These are phyloP conservation scores for Lepidiolamprologus cunningtoni DNA, from an alignment of 2,113 vertebrate species.

Conservation along the genomic window DNA sequence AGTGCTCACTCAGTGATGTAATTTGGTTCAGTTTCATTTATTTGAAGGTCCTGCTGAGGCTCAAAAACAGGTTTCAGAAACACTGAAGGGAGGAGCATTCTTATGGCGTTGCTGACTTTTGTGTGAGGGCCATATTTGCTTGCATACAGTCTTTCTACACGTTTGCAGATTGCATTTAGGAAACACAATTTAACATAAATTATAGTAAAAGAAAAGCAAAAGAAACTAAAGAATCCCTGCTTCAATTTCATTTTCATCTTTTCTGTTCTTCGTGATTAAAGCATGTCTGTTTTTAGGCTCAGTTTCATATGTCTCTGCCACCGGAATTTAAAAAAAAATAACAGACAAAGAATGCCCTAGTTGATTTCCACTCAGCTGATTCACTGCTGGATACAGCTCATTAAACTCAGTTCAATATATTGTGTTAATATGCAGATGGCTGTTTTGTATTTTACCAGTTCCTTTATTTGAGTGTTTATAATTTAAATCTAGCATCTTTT, in stretches of 20 bases:
- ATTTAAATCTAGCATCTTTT: background rate
- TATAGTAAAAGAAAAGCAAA: background rate
- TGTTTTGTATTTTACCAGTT: background rate
- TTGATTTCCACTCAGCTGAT: background rate
- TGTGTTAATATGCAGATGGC: background rate
- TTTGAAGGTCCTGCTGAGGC: background rate
- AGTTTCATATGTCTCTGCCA: background rate
- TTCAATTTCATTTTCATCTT: background rate
- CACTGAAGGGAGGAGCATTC: background rate
- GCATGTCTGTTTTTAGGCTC: background rate
- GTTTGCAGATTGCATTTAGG: background rate
- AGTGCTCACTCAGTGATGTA: background rate
- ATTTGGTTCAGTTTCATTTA: background rate
- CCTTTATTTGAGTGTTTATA: background rate
- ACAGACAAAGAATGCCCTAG: background rate
- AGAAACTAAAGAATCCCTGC: accelerated
- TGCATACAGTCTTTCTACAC: background rate
- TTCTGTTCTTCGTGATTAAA: background rate
- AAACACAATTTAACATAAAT: background rate
- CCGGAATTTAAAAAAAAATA: background rate
- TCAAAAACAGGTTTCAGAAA: background rate
- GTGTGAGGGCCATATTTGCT: background rate
- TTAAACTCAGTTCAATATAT: background rate
- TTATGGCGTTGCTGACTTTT: background rate
- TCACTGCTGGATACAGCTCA: background rate